Base-by-base conservation (phyloP, 2,888 invertebrate genomes). In the Stegana nigrithorax region DNA sequence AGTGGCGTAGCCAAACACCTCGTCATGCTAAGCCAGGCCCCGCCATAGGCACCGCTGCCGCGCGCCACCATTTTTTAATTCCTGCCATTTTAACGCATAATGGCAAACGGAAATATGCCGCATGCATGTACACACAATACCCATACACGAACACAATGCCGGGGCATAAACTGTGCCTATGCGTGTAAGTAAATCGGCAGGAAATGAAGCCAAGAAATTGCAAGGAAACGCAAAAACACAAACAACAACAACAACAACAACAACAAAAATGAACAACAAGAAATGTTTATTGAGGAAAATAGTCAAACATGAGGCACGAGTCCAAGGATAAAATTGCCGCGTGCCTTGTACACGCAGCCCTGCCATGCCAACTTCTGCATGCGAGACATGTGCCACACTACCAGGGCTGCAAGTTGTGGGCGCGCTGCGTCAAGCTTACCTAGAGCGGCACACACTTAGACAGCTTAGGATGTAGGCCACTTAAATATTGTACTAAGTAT, bases 51-150 rank as follows among this genome's bases (percentile, higher is more conserved):
- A n/a, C n/a, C n/a, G n/a, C n/a, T n/a, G n/a, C n/a, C n/a, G 39
- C 36, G 53, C 53, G 53, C 12, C 51, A 36, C 56, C 36, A 55
- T 23, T 51, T 55, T 55, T 55, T 55, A 55, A 55, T 55, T 17
- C 23, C 36, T 55, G 32, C 53, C 53, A 45, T 63, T 70, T 68
- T 65, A 61, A 70, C 65, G 67, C 68, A 67, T 64, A 64, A 66
- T 63, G 67, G 66, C 67, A 66, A 68, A 65, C 67, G 70, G 70
- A 70, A 67, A 67, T 67, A 63, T 62, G 59, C 61, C 29, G 51
- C 39, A 51, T 60, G 36, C 42, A 59, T 50, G 59, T 47, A 50
- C 19, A 27, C 26, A 17, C 19, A 17, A 36, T 12, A 21, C 36
- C 12, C 10, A 7, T 14, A 32, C 32, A 32, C 36, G n/a, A 23